Conservation (phyloP, 2,113 vertebrate genomes). For the Nipponia nippon region DNA sequence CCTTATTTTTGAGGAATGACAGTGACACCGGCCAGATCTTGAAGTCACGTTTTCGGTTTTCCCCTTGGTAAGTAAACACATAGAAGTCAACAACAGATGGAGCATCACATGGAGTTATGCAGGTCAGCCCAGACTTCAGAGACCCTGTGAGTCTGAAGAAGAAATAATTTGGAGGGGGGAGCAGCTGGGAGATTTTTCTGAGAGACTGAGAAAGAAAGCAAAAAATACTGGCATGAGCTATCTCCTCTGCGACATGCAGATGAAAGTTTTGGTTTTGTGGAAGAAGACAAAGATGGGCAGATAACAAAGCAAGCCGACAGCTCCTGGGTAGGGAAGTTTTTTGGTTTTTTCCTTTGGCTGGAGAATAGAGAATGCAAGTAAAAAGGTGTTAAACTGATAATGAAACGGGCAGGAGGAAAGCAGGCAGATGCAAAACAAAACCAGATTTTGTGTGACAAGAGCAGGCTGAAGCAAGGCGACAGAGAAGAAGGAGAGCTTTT, state of each 20-base stretch:
- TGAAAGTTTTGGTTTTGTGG: not conserved
- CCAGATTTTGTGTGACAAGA: not conserved
- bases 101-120: slow-evolving; percentile 10
- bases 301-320: not conserved
- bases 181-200: not conserved
- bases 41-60: slow-evolving; percentile 21
- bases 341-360: not conserved
- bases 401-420: not conserved
- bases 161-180: not conserved
- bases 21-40: slow-evolving; percentile 21
- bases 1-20: not conserved
- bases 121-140: slow-evolving; percentile 35
- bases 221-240: not conserved
- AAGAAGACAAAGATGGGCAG: not conserved
- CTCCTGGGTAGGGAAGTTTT: not conserved
- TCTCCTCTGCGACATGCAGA: not conserved
- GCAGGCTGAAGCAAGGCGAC: not conserved
- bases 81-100: slow-evolving; percentile 58
- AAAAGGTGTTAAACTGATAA: not conserved
- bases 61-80: slow-evolving; percentile 28
- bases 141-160: not conserved
- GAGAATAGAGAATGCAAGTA: not conserved
- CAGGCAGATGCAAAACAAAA: not conserved
- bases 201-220: not conserved
- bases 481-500: not conserved